Base-by-base conservation (phyloP, 2,113 vertebrate species). In the Chionomys nivalis region DNA sequence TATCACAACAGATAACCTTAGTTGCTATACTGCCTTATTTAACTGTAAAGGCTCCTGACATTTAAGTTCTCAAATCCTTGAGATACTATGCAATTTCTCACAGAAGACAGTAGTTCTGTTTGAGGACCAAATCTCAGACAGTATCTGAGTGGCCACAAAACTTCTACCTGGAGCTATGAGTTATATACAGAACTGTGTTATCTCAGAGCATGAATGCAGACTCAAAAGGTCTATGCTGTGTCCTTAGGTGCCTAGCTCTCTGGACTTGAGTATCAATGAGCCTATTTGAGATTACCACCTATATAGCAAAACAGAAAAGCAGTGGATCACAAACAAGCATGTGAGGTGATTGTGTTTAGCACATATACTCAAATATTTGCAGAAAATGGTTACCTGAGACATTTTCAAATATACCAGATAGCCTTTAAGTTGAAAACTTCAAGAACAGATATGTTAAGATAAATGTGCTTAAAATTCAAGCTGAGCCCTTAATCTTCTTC, bases 371-470 rank as follows among this genome's bases (percentile, higher is more conserved):
- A 76, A 19, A 63, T 76, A 92, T 65, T 58, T 72, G 77, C 42
- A 86, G 92, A 72, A 82, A 94, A 79, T 83, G 21, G 31, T 70
- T 76, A 39, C 39, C 21, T 28, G 1, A 33, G 26, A 39, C 2
- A 10, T 83, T 95, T 91, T 76, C 55, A 85, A 95, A 82, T 86
- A 26, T 23, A 83, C 9, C 39, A 83, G 82, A 26, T 47, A 92
- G 86, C 52, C 83, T 95, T 66, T 89, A 78, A 78, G 36, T 83
- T 96, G n/a, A 79, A 91, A 94, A 77, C 65, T 52, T 96, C 14
- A 95, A 95, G 63, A 87, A 47, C 66, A 58, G 5, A 58, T 21
- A 7, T 58, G 55, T 58, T 58, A 58, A 52, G 52, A 52, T 55
- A 55, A 58, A 58, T 58, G 55, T 21, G 55, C 55, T 58, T 58